Evolutionary conservation across 2,113 vertebrate species (phyloP).

Genomic region (Mungos mungo): DNA sequence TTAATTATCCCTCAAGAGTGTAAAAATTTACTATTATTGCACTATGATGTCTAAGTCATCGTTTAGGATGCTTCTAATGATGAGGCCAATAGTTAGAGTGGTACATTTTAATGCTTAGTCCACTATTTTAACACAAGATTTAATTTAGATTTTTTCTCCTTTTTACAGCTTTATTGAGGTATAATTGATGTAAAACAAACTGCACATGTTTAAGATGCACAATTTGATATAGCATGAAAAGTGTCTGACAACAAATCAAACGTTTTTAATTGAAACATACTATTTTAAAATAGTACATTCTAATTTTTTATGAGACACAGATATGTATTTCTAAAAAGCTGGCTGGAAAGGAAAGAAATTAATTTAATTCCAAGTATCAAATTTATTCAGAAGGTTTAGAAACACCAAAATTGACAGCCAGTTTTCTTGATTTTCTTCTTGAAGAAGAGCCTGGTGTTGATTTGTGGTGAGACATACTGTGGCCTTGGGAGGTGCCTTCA

Average conservation of each 20-base stretch:
- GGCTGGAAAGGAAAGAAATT: conserved; percentile 68
- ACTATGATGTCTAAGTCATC: conserved; percentile 74
- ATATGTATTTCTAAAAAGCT: conserved; percentile 70
- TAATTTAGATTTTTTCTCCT: conserved; percentile 27
- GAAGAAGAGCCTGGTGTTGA: conserved; percentile 88
- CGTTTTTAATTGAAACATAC: conserved; percentile 74
- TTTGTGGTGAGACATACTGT: conserved; percentile 78
- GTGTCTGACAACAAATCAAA: conserved; percentile 72
- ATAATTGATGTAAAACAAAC: conserved; percentile 67
- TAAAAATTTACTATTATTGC: conserved; percentile 80
- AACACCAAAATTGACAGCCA: conserved; percentile 96
- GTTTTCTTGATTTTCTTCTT: conserved; percentile 93
- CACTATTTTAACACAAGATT: conserved; percentile 65
- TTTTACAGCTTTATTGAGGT: conserved; percentile 74
- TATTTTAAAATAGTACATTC: conserved; percentile 79
- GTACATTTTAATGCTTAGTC: conserved; percentile 57
- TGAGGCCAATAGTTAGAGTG: conserved; percentile 70
- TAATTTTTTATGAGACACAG: conserved; percentile 75
- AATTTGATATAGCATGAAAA: conserved; percentile 78
- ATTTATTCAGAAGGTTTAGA: conserved; percentile 92
- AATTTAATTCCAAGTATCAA: conserved; percentile 78
- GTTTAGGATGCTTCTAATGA: conserved; percentile 40
- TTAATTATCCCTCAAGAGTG: conserved; percentile 66
- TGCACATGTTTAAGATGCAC: conserved; percentile 66
- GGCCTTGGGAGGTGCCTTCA: conserved; percentile 80